Evolutionary conservation across 2,797 vertebrate species (phyloP), one percentile per base, ranked within the genome.

Genomic region (Mastacembelus armatus): DNA sequence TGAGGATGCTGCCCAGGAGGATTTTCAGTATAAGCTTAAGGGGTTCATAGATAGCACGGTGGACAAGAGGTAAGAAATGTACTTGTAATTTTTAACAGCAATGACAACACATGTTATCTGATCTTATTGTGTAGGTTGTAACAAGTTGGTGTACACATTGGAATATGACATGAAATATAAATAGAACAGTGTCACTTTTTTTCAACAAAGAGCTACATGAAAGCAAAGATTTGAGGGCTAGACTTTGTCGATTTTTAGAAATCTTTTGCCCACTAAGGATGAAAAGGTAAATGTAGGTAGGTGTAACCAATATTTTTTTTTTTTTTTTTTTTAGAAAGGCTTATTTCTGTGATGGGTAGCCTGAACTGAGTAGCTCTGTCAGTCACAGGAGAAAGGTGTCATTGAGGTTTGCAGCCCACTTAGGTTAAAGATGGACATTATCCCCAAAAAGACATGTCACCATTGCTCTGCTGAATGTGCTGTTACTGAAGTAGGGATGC

Each of bases 1-100:
- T 71, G 96, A 98, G 80, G 96, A 98, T 77, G 80, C 93, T 24
- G 95, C 95, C 81, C 95, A 96, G 86, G 98, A 98, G 90, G 97
- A 99, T 68, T 93, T 98, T 59, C 96, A 98, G 85, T 99, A 95
- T 85, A 99, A 97, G 83, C 80, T 99, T 88, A 99, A 97, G 84
- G 97, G 95, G 29, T 95, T 96, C 78, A 97, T 99, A 67, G 98
- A 99, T 85, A 95, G 96, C 88, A 98, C 97, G 0, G 90, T 98
- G 89, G 97, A 99, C 63, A 99, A 99, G 87, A 98, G 97, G 98
- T 97, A 90, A 60, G 77, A 74, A 33, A 10, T 21, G n/a, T 7
- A 21, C 12, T n/a, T n/a, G n/a, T n/a, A n/a, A n/a, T n/a, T n/a
- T n/a, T n/a, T n/a, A n/a, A n/a, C n/a, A n/a, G n/a, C n/a, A n/a